Conservation (phyloP, 1,140 invertebrate genomes). For the Sweltsa coloradensis region DNA sequence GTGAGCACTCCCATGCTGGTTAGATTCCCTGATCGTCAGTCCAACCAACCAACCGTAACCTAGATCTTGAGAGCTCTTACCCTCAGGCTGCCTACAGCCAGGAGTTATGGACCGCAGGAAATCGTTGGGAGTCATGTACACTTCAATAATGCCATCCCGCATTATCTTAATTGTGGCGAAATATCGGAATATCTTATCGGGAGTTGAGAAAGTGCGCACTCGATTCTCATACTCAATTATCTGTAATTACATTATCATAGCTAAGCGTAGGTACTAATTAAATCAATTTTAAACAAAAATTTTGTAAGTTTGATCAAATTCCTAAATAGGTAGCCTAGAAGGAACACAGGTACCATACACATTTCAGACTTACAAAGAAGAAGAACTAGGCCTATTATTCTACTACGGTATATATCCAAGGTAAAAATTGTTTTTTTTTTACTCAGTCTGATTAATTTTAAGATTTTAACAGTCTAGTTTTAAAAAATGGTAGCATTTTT, state of each 20-base stretch:
- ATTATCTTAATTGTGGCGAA: conserved; percentile 93
- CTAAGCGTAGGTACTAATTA: not conserved
- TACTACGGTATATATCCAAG: conserved; percentile 7
- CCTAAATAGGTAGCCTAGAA: too few relatives aligned
- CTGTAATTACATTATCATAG: conserved; percentile 38
- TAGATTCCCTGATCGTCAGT: too few relatives aligned
- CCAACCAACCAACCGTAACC: too few relatives aligned
- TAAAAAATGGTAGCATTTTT: too few relatives aligned
- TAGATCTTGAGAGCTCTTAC: too few relatives aligned
- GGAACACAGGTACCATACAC: too few relatives aligned
- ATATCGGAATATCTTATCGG: conserved; percentile 98
- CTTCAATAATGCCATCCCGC: conserved; percentile 56
- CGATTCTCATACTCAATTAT: conserved; percentile 99
- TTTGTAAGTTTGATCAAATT: too few relatives aligned
- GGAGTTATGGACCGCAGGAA: conserved; percentile 94
- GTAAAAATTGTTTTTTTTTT: conserved; percentile 5
- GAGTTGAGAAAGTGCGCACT: conserved; percentile 88
- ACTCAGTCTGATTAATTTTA: not conserved
- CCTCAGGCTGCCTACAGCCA: conserved; percentile 92
- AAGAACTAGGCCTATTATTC: too few relatives aligned
- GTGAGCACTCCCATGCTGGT: too few relatives aligned
- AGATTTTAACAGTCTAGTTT: too few relatives aligned
- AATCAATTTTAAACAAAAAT: conserved; percentile 15
- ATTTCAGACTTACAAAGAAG: too few relatives aligned
- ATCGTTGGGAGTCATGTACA: conserved; percentile 97